phyloP scores from a whole-genome alignment of 2,797 vertebrate species.

The Enteromius anoplus region DNA sequence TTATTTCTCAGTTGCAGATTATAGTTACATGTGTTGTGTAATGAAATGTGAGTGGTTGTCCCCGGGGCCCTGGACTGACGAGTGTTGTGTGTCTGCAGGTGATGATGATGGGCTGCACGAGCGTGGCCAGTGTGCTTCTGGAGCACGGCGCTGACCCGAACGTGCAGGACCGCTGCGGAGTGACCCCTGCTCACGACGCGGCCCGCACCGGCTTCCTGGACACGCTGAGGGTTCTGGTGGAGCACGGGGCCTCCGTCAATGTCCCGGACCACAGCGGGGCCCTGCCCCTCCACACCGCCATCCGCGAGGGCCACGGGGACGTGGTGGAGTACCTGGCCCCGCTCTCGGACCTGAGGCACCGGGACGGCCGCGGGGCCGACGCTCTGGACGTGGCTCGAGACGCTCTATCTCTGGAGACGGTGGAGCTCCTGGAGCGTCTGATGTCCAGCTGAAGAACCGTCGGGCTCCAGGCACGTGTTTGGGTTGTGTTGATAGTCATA shows the following conservation, averaged over 20 bases:
- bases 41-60: neutral
- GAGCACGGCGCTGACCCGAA: slow-evolving; percentile 88
- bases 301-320: slow-evolving; percentile 79
- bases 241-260: slow-evolving; percentile 84
- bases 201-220: slow-evolving; percentile 89
- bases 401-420: slow-evolving; percentile 69
- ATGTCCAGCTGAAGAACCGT: slow-evolving; percentile 67
- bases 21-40: neutral
- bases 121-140: slow-evolving; percentile 81
- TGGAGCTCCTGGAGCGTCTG: slow-evolving; percentile 69
- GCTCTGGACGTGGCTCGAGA: slow-evolving; percentile 80
- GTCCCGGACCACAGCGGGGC: slow-evolving; percentile 76
- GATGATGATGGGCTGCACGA: slow-evolving; percentile 90
- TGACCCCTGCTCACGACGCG: slow-evolving; percentile 84
- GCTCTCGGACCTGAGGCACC: slow-evolving; percentile 80
- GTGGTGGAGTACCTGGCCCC: slow-evolving; percentile 83
- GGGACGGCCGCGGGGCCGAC: slow-evolving; percentile 78
- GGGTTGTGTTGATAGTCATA: neutral
- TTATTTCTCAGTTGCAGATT: too few species aligned
- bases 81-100: slow-evolving; percentile 72
- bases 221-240: slow-evolving; percentile 84
- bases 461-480: slow-evolving; percentile 34
- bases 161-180: slow-evolving; percentile 83
- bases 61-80: neutral
- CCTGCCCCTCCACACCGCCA: slow-evolving; percentile 86